A percentile compares a stretch with the other conserved stretches of the same genome.
phyloP scores from a whole-genome alignment of 2,113 vertebrate genomes.

The Crotalus helleri region DNA sequence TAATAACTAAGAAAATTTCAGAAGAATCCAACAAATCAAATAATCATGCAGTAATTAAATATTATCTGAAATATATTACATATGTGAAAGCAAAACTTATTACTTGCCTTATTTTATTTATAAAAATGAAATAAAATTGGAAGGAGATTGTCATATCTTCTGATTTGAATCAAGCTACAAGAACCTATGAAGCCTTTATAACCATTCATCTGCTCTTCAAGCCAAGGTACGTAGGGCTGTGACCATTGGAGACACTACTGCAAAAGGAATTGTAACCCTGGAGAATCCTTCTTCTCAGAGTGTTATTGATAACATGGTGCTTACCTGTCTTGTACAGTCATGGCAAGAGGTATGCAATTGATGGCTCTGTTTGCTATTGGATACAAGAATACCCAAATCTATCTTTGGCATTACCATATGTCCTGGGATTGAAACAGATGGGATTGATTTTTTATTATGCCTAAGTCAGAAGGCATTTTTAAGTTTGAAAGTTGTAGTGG shows the following conservation, averaged over 20 bases:
- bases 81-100: not conserved
- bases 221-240: not conserved
- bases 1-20: not conserved
- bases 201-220: not conserved
- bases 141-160: not conserved
- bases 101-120: not conserved
- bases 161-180: not conserved
- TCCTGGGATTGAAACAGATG: not conserved
- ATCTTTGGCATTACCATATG: not conserved
- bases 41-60: not conserved
- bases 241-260: not conserved
- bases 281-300: not conserved
- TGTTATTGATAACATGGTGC: too few relatives aligned
- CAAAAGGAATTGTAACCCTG: not conserved
- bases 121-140: not conserved
- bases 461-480: conserved; percentile 43
- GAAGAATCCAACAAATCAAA: not conserved
- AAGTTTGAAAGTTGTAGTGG: conserved; percentile 48
- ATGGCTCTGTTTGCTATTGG: not conserved
- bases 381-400: not conserved
- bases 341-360: not conserved
- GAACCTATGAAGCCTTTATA: not conserved
- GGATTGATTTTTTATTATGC: not conserved
- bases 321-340: not conserved
- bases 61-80: not conserved